Percentiles rank a stretch among this genome's conserved stretches.
These are phyloP conservation scores for Vulpes vulpes DNA, from an alignment of 2,113 vertebrate genomes.

Conservation along the genomic window DNA sequence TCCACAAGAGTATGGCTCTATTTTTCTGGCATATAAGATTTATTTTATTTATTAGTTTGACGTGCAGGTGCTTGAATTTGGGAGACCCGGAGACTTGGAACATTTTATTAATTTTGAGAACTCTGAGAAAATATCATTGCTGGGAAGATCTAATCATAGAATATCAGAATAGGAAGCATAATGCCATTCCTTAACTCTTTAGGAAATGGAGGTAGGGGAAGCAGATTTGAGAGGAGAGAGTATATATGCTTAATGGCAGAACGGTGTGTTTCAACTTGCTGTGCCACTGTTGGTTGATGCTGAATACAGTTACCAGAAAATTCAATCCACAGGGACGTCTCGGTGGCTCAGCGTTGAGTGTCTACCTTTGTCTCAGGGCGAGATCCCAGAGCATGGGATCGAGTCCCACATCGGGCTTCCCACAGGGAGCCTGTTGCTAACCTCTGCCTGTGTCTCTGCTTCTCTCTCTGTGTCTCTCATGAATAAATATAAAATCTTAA, in stretches of 20 bases:
- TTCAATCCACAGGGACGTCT: not conserved
- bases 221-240: not conserved
- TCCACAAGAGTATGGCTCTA: not conserved
- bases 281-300: not conserved
- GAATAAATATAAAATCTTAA: too few species aligned
- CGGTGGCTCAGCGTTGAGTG: too few species aligned
- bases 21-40: not conserved
- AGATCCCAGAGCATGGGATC: too few species aligned
- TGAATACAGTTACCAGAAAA: not conserved
- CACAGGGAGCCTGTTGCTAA: too few species aligned
- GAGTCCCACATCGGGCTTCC: too few species aligned
- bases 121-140: not conserved
- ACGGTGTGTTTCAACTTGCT: not conserved
- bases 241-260: not conserved
- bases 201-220: not conserved
- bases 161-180: not conserved
- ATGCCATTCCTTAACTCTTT: not conserved
- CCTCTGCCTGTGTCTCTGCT: too few species aligned
- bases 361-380: too few species aligned
- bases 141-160: not conserved
- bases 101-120: not conserved
- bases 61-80: not conserved
- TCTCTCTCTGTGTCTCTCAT: too few species aligned
- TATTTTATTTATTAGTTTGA: not conserved
- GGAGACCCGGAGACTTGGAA: not conserved